Percentiles rank a stretch among this genome's conserved stretches.
These are phyloP conservation scores for Mesocentrotus franciscanus DNA, from an alignment of 53 echinoderm and acorn worm species.

Conservation along the genomic window DNA sequence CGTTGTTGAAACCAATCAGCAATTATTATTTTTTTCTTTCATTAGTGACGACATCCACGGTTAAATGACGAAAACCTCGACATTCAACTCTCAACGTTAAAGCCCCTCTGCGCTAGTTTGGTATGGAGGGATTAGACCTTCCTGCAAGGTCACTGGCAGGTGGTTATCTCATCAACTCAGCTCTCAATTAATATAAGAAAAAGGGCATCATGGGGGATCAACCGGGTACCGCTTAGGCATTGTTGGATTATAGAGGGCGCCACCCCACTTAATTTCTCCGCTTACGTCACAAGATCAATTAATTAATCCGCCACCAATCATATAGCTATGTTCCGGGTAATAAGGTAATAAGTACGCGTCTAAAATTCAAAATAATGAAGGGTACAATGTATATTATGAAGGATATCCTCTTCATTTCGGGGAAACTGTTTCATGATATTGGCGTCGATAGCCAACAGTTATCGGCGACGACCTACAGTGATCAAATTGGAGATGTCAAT, in stretches of 20 bases:
- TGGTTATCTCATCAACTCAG: too few species aligned
- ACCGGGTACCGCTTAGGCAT: too few species aligned
- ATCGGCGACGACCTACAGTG: slow-evolving; percentile 36
- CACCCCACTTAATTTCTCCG: neutral
- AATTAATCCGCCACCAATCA: too few species aligned
- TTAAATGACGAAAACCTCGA: neutral
- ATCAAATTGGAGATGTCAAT: slow-evolving; percentile 50
- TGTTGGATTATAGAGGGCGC: too few species aligned
- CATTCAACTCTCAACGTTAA: too few species aligned
- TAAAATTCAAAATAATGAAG: neutral
- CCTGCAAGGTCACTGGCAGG: too few species aligned
- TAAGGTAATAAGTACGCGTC: neutral
- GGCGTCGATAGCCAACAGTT: slow-evolving; percentile 58
- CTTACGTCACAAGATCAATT: neutral
- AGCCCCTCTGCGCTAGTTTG: too few species aligned
- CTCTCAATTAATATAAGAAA: too few species aligned
- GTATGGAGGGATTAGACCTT: too few species aligned
- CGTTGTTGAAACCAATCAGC: neutral
- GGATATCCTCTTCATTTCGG: neutral
- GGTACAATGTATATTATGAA: neutral
- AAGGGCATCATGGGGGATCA: too few species aligned
- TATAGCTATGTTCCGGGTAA: neutral
- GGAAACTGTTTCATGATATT: slow-evolving; percentile 11
- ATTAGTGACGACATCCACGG: neutral
- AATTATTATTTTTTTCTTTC: neutral